These are phyloP conservation scores for Pseudeuparius sepicola DNA, from an alignment of 2,888 invertebrate species.

Conservation along the genomic window DNA sequence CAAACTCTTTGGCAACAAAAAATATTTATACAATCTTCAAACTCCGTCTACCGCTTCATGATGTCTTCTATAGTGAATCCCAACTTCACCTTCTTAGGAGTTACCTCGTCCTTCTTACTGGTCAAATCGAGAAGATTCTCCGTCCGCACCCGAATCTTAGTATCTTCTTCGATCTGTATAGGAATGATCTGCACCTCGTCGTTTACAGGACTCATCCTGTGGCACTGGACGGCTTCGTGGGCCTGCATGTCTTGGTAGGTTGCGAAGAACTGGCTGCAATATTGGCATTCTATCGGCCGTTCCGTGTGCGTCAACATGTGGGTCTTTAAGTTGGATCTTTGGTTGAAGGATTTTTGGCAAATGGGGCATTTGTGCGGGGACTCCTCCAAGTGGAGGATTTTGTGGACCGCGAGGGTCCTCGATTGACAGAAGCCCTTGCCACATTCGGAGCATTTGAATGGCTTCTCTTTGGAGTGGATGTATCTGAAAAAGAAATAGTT, in stretches of 20 bases:
- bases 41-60: conserved; percentile 68
- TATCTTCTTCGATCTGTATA: conserved; percentile 20
- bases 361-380: conserved; percentile 88
- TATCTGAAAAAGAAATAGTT: conserved; percentile 55
- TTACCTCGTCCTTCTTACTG: conserved; percentile 21
- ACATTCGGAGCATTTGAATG: conserved; percentile 93
- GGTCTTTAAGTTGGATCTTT: conserved; percentile 84
- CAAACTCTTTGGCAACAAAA: too few relatives aligned
- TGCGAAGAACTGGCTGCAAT: conserved; percentile 34
- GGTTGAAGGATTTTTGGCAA: conserved; percentile 83
- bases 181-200: conserved; percentile 23
- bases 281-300: conserved; percentile 36
- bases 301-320: conserved; percentile 85
- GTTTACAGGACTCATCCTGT: conserved; percentile 17
- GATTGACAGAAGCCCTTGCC: conserved; percentile 98
- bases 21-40: too few relatives aligned
- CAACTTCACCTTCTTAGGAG: conserved; percentile 41
- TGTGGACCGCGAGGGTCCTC: conserved; percentile 90
- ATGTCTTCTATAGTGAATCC: conserved; percentile 85
- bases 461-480: conserved; percentile 97
- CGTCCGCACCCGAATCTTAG: too few relatives aligned
- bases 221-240: conserved; percentile 30
- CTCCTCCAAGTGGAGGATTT: conserved; percentile 87
- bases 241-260: conserved; percentile 33
- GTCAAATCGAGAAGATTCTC: conserved; percentile 33